Conservation (phyloP, 2,113 vertebrate genomes). For the Danionella cerebrum region DNA sequence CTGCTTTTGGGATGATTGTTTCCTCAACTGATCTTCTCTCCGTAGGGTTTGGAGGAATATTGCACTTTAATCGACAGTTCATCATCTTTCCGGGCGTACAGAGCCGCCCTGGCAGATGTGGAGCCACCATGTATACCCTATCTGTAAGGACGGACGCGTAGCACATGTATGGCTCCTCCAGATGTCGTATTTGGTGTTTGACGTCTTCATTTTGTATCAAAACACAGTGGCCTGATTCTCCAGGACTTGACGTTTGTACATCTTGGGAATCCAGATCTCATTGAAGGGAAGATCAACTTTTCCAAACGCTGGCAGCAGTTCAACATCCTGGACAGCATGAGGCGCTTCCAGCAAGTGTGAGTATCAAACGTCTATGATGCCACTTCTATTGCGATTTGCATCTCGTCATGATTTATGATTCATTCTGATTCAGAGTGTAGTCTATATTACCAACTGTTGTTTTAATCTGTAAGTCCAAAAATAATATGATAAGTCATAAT, state of each 20-base stretch:
- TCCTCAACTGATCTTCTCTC: neutral
- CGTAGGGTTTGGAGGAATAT: constrained; percentile 77
- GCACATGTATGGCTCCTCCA: neutral
- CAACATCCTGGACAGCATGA: constrained; percentile 90
- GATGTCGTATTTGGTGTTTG: neutral
- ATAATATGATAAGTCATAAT: too few relatives aligned
- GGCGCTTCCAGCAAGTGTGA: constrained; percentile 88
- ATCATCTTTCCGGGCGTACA: constrained; percentile 81
- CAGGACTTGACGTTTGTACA: constrained; percentile 97
- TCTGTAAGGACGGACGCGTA: constrained; percentile 60
- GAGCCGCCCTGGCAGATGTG: constrained; percentile 77
- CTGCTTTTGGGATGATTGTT: neutral
- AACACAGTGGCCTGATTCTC: constrained; percentile 77
- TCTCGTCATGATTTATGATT: too few relatives aligned
- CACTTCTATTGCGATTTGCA: too few relatives aligned
- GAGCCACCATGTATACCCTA: constrained; percentile 79
- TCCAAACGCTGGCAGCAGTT: constrained; percentile 96
- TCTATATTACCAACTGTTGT: too few relatives aligned
- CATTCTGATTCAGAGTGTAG: too few relatives aligned
- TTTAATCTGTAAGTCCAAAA: too few relatives aligned
- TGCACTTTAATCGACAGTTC: constrained; percentile 85
- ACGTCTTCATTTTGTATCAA: neutral
- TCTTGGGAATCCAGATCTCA: constrained; percentile 84
- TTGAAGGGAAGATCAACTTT: constrained; percentile 86
- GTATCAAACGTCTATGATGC: too few relatives aligned